These are phyloP conservation scores for Drosophila cyrtoloma DNA, from an alignment of 2,888 invertebrate species.

Conservation along the genomic window DNA sequence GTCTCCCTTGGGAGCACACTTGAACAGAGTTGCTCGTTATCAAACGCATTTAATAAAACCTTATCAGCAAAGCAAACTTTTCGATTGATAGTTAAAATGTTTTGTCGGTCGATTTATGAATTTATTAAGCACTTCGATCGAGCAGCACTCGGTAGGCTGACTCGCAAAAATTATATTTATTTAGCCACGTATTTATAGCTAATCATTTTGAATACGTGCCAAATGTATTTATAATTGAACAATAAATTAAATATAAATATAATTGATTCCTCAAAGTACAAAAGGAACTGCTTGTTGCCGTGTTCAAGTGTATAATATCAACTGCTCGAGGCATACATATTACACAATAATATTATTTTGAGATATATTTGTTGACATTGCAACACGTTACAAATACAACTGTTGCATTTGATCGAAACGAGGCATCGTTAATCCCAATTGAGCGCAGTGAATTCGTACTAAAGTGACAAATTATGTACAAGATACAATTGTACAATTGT, in stretches of 20 bases:
- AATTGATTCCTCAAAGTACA: slow-evolving; percentile 2
- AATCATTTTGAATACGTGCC: slow-evolving; percentile 39
- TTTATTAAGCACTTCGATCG: slow-evolving; percentile 23
- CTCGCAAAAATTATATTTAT: slow-evolving; percentile 4
- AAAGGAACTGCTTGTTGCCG: not conserved
- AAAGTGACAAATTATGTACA: slow-evolving; percentile 24
- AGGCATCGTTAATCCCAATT: slow-evolving; percentile 50
- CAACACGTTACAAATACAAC: slow-evolving; percentile 29
- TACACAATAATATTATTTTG: not conserved
- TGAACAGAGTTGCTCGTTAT: slow-evolving; percentile 2
- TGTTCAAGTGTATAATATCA: slow-evolving; percentile 1
- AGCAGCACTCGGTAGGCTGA: slow-evolving; percentile 1
- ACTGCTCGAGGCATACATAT: not conserved
- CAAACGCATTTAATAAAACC: slow-evolving; percentile 19
- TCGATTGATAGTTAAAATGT: slow-evolving; percentile 30
- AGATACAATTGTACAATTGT: slow-evolving; percentile 31
- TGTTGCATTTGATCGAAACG: not conserved
- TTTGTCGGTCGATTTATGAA: slow-evolving; percentile 9
- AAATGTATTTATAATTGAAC: not conserved
- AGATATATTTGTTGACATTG: slow-evolving; percentile 11
- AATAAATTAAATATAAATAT: slow-evolving; percentile 22
- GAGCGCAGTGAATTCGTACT: slow-evolving; percentile 2
- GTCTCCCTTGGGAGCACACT: not conserved
- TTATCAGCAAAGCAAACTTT: slow-evolving; percentile 19
- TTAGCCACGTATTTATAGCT: slow-evolving; percentile 29